Evolutionary conservation across 2,888 invertebrate genomes (phyloP).

Genomic region (Dolomedes plantarius): DNA sequence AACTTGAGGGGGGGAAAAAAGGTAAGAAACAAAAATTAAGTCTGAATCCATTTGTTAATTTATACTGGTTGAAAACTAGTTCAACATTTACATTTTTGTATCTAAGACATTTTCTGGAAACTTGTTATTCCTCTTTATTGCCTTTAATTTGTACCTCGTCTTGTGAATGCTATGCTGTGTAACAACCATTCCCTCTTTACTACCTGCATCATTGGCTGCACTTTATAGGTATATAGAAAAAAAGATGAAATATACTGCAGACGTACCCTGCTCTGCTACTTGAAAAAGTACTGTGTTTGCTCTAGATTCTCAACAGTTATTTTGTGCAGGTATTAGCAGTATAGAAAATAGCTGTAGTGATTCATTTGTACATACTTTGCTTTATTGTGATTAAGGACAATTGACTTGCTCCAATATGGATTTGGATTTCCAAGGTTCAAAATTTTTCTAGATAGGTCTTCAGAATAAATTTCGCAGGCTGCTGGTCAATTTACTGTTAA

Average conservation of each 20-base stretch:
- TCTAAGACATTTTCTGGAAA: background rate
- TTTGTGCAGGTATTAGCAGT: conserved; percentile 59
- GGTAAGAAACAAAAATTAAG: too few species aligned
- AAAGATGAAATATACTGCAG: conserved; percentile 35
- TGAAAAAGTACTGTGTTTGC: conserved; percentile 34
- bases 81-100: too few species aligned
- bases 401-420: conserved; percentile 8
- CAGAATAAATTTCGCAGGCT: background rate
- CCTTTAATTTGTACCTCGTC: background rate
- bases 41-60: too few species aligned
- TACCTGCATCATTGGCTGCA: conserved; percentile 42
- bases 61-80: too few species aligned
- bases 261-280: conserved; percentile 9
- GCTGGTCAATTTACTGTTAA: conserved; percentile 27
- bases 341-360: conserved; percentile 59
- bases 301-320: conserved; percentile 32
- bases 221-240: conserved; percentile 33
- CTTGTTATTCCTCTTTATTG: background rate
- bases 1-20: too few species aligned
- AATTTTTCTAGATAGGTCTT: conserved; percentile 52
- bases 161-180: background rate
- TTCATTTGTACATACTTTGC: conserved; percentile 66
- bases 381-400: conserved; percentile 52
- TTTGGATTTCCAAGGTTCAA: conserved; percentile 27
- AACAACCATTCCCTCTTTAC: conserved; percentile 1